phyloP scores from a whole-genome alignment of 2,113 vertebrate species.

The Rallus limicola region DNA sequence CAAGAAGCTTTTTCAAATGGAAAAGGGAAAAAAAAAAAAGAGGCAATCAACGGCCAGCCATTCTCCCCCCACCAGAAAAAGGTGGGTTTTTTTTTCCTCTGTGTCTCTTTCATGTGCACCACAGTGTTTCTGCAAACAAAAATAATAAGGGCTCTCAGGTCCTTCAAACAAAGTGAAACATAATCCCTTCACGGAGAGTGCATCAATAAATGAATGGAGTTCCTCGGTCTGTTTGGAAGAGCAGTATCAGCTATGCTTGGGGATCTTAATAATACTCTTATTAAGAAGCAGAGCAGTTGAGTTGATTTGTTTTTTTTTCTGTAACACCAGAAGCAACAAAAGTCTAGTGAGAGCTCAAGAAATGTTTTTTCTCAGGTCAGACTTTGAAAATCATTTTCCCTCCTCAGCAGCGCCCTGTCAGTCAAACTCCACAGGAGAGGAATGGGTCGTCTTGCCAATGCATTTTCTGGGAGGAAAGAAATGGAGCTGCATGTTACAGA shows the following conservation, averaged over 20 bases:
- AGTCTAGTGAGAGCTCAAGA: slow-evolving; percentile 47
- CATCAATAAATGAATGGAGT: slow-evolving; percentile 54
- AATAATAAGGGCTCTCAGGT: slow-evolving; percentile 70
- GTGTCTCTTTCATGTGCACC: slow-evolving; percentile 62
- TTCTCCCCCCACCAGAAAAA: background rate
- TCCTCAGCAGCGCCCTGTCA: slow-evolving; percentile 56
- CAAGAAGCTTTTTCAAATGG: slow-evolving; percentile 64
- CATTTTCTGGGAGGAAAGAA: slow-evolving; percentile 3
- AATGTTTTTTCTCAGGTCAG: slow-evolving; percentile 42
- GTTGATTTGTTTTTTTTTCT: slow-evolving; percentile 73
- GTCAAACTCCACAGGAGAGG: slow-evolving; percentile 53
- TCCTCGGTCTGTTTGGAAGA: slow-evolving; percentile 11
- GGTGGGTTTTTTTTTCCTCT: fast-evolving
- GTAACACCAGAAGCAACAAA: slow-evolving; percentile 72
- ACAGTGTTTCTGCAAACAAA: slow-evolving; percentile 73
- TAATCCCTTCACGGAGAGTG: slow-evolving; percentile 51
- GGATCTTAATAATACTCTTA: slow-evolving; percentile 66
- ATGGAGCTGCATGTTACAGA: background rate
- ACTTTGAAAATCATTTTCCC: slow-evolving; percentile 71
- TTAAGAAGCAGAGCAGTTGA: slow-evolving; percentile 46
- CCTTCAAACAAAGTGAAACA: slow-evolving; percentile 73
- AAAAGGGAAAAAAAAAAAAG: slow-evolving; percentile 21
- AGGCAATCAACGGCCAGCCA: slow-evolving; percentile 4
- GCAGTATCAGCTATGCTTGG: slow-evolving; percentile 39
- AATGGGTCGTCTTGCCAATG: slow-evolving; percentile 10